These are phyloP conservation scores for Spodoptera picta DNA, from an alignment of 2,888 invertebrate species.

Conservation along the genomic window DNA sequence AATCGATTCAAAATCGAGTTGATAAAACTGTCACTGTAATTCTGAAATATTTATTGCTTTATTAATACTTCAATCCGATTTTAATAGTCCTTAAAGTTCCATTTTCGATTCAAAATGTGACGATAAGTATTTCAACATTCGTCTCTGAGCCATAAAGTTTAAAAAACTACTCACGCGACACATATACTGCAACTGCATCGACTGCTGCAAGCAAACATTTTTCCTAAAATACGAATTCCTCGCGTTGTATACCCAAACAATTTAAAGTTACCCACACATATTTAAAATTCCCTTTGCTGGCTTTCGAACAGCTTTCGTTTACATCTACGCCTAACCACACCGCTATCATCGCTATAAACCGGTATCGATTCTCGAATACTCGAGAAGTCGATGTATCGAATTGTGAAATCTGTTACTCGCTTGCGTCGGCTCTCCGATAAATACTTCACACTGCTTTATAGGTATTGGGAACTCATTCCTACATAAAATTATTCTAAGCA, in stretches of 20 bases:
- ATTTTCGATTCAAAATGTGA: no score
- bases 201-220: slow-evolving; percentile 11
- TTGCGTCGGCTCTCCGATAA: slow-evolving; percentile 56
- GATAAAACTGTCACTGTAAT: not conserved
- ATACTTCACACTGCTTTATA: slow-evolving; percentile 60
- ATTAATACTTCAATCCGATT: no score
- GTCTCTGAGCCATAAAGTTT: no score
- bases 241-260: slow-evolving; percentile 21
- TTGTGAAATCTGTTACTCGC: slow-evolving; percentile 66
- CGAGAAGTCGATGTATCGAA: slow-evolving; percentile 63
- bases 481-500: slow-evolving; percentile 61
- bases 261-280: slow-evolving; percentile 31
- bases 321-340: slow-evolving; percentile 30
- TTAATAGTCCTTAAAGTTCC: no score
- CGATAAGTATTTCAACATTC: no score
- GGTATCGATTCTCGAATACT: slow-evolving; percentile 44
- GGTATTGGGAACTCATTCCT: slow-evolving; percentile 59
- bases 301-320: slow-evolving; percentile 23
- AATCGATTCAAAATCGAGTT: slow-evolving; percentile 7
- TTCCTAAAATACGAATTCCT: slow-evolving; percentile 10
- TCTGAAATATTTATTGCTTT: no score
- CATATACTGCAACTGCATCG: not conserved
- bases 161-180: no score
- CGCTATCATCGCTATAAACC: slow-evolving; percentile 44
- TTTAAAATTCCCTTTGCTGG: slow-evolving; percentile 33